A percentile compares a stretch with the other conserved stretches of the same genome.
Evolutionary conservation across 2,888 invertebrate genomes (phyloP).

Genomic region (Ischnura elegans): DNA sequence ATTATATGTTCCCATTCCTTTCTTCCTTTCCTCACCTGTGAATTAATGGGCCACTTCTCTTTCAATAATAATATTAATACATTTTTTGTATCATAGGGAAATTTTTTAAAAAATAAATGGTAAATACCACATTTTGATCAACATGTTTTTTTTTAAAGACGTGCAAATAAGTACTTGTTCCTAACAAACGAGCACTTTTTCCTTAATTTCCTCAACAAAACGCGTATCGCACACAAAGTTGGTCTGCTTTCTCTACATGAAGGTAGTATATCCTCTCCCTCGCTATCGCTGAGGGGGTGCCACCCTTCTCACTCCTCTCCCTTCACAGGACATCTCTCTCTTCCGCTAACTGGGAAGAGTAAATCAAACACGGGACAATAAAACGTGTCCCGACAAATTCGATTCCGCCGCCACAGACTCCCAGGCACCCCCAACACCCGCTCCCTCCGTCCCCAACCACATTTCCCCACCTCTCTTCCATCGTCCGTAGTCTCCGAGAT

Average conservation of each 20-base stretch:
- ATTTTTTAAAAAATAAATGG: no score
- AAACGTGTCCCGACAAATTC: constrained; percentile 64
- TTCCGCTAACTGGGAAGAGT: constrained; percentile 19
- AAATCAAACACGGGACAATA: constrained; percentile 62
- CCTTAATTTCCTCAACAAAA: not conserved
- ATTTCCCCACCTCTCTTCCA: not conserved
- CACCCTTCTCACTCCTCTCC: not conserved
- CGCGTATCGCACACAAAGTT: no score
- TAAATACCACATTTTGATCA: no score
- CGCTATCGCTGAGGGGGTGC: not conserved
- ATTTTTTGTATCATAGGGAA: no score
- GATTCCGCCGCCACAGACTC: constrained; percentile 32
- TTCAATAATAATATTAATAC: no score
- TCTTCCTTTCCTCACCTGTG: no score
- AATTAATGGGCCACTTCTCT: no score
- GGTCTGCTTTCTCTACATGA: not conserved
- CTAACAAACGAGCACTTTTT: not conserved
- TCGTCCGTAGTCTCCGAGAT: not conserved
- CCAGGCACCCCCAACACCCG: not conserved
- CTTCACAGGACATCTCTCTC: no score
- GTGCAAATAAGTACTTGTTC: not conserved
- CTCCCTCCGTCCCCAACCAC: not conserved
- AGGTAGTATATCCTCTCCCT: not conserved
- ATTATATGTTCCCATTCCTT: no score
- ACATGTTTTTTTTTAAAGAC: no score